These are phyloP conservation scores for Nasonia oneida DNA, from an alignment of 2,888 invertebrate species.

Conservation along the genomic window DNA sequence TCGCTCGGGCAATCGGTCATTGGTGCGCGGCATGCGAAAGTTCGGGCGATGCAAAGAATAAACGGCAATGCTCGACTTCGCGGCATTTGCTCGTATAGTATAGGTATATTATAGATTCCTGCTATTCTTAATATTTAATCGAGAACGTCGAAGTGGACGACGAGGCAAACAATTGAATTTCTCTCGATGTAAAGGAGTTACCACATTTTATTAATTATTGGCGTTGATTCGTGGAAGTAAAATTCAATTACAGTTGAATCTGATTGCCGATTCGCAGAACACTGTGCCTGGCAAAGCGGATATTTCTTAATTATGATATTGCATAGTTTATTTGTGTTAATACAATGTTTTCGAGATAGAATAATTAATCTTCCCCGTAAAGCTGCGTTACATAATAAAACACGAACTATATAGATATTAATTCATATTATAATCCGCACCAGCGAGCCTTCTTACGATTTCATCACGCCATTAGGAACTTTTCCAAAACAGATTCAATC, in stretches of 20 bases:
- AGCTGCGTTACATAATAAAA: neutral
- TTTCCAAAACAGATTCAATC: conserved; percentile 43
- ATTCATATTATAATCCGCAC: neutral
- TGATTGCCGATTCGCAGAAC: too few species aligned
- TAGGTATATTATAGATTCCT: neutral
- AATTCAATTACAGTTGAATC: too few species aligned
- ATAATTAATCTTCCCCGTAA: too few species aligned
- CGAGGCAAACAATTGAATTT: too few species aligned
- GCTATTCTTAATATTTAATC: neutral
- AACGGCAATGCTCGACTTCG: neutral
- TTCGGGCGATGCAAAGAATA: conserved; percentile 1
- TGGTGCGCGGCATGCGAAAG: neutral
- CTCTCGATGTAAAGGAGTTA: too few species aligned
- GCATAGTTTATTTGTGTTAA: too few species aligned
- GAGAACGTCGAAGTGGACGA: neutral
- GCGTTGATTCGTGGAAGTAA: too few species aligned
- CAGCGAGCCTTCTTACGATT: neutral
- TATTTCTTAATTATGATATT: too few species aligned
- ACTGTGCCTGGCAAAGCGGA: too few species aligned
- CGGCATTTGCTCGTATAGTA: neutral
- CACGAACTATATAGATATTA: neutral
- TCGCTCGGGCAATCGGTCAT: neutral
- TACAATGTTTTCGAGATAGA: too few species aligned
- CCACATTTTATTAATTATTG: too few species aligned
- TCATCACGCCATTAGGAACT: conserved; percentile 22